Conservation (phyloP, 2,888 invertebrate genomes). For the Lamellibrachia columna region DNA sequence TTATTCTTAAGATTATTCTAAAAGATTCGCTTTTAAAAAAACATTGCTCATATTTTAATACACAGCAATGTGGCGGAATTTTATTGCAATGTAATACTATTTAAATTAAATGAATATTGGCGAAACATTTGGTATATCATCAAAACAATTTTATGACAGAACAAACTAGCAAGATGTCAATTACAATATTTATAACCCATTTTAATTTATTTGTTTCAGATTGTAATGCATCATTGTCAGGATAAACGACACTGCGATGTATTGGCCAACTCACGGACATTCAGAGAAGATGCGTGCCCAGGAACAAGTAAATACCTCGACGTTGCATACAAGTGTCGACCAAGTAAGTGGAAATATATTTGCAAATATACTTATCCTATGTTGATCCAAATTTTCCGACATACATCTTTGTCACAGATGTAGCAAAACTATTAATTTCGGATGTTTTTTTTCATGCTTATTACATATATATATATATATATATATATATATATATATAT, state of each 20-base stretch:
- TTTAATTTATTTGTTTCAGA: slow-evolving; percentile 73
- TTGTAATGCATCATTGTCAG: slow-evolving; percentile 91
- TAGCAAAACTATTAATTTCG: background rate
- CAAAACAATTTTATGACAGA: no score
- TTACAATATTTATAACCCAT: background rate
- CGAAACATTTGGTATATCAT: no score
- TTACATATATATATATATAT: no score
- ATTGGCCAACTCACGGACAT: slow-evolving; percentile 83
- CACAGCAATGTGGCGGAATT: no score
- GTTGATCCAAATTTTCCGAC: background rate
- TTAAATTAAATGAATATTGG: no score
- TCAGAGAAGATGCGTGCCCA: slow-evolving; percentile 92
- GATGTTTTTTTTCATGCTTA: background rate
- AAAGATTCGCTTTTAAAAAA: no score
- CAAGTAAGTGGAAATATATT: slow-evolving; percentile 75
- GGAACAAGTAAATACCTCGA: slow-evolving; percentile 91
- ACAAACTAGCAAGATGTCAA: no score
- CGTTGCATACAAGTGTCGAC: slow-evolving; percentile 95
- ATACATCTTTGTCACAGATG: no score
- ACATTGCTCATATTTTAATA: no score
- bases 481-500: no score
- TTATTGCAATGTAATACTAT: no score
- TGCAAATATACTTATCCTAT: background rate
- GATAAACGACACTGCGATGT: slow-evolving; percentile 92
- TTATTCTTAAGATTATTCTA: no score